phyloP scores from a whole-genome alignment of 2,797 vertebrate species.

The Neosilurus mollespiculum region DNA sequence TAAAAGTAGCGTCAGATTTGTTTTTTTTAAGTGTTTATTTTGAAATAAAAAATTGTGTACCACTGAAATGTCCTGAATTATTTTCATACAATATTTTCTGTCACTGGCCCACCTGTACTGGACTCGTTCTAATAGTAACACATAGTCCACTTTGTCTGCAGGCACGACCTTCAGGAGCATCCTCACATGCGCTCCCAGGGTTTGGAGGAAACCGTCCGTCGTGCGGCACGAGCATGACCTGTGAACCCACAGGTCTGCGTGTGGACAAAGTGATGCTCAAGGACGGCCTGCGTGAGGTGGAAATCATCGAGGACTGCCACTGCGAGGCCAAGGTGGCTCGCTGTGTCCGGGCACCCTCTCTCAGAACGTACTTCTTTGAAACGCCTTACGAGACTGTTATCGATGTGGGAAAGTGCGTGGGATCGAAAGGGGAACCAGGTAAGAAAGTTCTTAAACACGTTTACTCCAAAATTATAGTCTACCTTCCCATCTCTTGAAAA shows the following conservation, averaged over 20 bases:
- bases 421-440: conserved; percentile 67
- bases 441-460: conserved; percentile 20
- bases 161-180: conserved; percentile 48
- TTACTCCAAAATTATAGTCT: background rate
- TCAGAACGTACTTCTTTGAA: conserved; percentile 76
- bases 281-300: conserved; percentile 70
- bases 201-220: conserved; percentile 34
- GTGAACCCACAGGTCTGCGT: conserved; percentile 66
- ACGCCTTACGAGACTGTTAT: conserved; percentile 75
- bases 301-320: conserved; percentile 75
- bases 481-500: background rate
- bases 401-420: conserved; percentile 75
- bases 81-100: background rate
- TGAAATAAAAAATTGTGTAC: background rate
- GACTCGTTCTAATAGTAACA: background rate
- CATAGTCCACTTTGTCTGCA: conserved; percentile 21
- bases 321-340: conserved; percentile 67
- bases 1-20: background rate
- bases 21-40: background rate
- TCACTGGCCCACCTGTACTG: background rate
- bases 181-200: background rate
- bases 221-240: conserved; percentile 68
- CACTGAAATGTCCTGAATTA: background rate
- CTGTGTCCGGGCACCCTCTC: conserved; percentile 71
- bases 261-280: conserved; percentile 72